Conservation (phyloP, 2,888 invertebrate species). For the Didymodactylos carnosus region DNA sequence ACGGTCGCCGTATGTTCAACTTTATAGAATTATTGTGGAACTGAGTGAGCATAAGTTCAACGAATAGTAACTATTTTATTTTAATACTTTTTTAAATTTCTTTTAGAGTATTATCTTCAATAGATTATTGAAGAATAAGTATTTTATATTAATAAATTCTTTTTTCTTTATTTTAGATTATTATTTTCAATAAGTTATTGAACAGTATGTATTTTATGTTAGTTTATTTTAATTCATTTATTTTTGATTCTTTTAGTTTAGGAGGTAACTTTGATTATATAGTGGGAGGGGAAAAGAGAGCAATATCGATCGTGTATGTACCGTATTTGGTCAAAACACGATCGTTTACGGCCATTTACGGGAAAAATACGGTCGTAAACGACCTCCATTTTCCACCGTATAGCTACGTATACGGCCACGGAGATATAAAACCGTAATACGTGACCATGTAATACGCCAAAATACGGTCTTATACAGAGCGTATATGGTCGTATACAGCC, state of each 20-base stretch:
- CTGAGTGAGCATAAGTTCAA: not conserved
- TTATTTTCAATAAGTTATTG: not conserved
- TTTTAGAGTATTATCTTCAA: not conserved
- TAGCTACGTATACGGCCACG: no score
- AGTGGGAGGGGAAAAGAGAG: not conserved
- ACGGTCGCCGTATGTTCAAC: not conserved
- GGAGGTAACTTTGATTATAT: not conserved
- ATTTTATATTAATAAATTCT: not conserved
- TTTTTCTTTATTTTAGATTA: not conserved
- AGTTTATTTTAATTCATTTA: not conserved
- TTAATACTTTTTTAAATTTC: no score
- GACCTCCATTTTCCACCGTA: no score
- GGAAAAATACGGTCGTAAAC: no score
- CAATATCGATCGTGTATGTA: not conserved
- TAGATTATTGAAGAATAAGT: not conserved
- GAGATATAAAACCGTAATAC: no score
- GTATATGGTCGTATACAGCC: no score
- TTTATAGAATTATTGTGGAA: not conserved
- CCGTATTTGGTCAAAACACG: not conserved
- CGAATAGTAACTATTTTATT: not conserved
- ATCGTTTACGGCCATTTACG: not conserved
- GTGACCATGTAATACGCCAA: no score
- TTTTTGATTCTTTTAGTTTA: not conserved
- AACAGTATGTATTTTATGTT: not conserved
- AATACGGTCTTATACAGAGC: no score